phyloP scores from a whole-genome alignment of 30 jellyfish, hydroid and myxozoan genomes.

The Hydractinia symbiolongicarpus region DNA sequence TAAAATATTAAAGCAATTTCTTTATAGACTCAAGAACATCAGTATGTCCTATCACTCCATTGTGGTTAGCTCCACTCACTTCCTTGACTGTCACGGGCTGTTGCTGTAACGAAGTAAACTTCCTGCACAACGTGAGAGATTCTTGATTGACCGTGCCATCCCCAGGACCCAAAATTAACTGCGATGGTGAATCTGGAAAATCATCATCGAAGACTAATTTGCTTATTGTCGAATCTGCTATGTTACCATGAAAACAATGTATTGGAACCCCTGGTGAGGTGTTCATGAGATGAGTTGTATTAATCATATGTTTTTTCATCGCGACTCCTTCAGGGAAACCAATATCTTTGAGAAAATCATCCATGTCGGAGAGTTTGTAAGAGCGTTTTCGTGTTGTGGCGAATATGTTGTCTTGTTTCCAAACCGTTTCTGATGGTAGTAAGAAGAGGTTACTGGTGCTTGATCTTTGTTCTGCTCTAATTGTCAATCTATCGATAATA shows the following conservation, averaged over 20 bases:
- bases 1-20: neutral
- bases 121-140: slow-evolving; percentile 20
- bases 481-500: slow-evolving; percentile 16
- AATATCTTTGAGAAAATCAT: slow-evolving; percentile 38
- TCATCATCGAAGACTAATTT: slow-evolving; percentile 12
- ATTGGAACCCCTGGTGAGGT: slow-evolving; percentile 41
- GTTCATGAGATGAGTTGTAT: slow-evolving; percentile 19
- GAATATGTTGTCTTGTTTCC: slow-evolving; percentile 35
- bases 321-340: slow-evolving; percentile 40
- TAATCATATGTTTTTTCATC: slow-evolving; percentile 24
- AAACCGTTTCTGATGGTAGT: slow-evolving; percentile 28
- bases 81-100: slow-evolving; percentile 23
- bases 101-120: neutral
- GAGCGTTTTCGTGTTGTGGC: slow-evolving; percentile 26
- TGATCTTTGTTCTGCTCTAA: slow-evolving; percentile 40
- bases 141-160: slow-evolving; percentile 45
- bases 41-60: slow-evolving; percentile 17
- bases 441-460: slow-evolving; percentile 39
- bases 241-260: slow-evolving; percentile 39
- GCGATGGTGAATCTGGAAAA: slow-evolving; percentile 25
- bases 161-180: slow-evolving; percentile 26
- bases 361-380: slow-evolving; percentile 27
- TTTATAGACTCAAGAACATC: neutral
- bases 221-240: slow-evolving; percentile 25
- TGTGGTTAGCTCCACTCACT: slow-evolving; percentile 30